Evolutionary conservation across 92 coral and sea anemone genomes (phyloP).

Genomic region (Palythoa heliodiscus): DNA sequence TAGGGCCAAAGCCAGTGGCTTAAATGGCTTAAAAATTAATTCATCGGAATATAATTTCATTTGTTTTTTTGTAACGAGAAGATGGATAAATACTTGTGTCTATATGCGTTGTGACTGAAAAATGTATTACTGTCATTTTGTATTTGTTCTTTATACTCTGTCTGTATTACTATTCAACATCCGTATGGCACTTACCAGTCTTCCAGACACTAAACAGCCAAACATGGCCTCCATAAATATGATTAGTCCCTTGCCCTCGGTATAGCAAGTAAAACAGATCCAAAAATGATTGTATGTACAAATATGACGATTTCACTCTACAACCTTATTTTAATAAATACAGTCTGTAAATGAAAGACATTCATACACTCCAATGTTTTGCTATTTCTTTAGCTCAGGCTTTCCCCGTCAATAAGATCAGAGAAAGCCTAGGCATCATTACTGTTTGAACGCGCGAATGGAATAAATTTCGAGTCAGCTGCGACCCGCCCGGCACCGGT

Average conservation of each 20-base stretch:
- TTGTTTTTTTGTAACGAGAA: too few relatives aligned
- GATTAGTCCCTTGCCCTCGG: neutral
- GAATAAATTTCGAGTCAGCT: slow-evolving; percentile 4
- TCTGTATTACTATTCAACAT: neutral
- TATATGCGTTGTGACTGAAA: too few relatives aligned
- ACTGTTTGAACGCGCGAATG: neutral
- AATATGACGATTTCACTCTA: neutral
- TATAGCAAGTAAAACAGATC: neutral
- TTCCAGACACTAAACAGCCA: slow-evolving; percentile 90
- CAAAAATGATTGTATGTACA: neutral
- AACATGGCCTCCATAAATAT: slow-evolving; percentile 58
- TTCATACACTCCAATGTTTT: neutral
- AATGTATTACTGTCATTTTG: too few relatives aligned
- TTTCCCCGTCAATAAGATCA: neutral
- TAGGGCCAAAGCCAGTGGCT: too few relatives aligned
- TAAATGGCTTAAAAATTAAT: too few relatives aligned
- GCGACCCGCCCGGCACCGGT: neutral
- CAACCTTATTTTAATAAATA: too few relatives aligned
- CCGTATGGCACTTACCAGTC: slow-evolving; percentile 67
- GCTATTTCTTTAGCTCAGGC: neutral
- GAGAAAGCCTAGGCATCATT: slow-evolving; percentile 9
- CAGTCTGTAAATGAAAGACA: neutral
- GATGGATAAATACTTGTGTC: too few relatives aligned
- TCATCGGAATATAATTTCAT: too few relatives aligned
- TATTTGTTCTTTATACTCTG: too few relatives aligned